Conservation (phyloP, 2,888 invertebrate species). For the Tanytarsus gracilentus region DNA sequence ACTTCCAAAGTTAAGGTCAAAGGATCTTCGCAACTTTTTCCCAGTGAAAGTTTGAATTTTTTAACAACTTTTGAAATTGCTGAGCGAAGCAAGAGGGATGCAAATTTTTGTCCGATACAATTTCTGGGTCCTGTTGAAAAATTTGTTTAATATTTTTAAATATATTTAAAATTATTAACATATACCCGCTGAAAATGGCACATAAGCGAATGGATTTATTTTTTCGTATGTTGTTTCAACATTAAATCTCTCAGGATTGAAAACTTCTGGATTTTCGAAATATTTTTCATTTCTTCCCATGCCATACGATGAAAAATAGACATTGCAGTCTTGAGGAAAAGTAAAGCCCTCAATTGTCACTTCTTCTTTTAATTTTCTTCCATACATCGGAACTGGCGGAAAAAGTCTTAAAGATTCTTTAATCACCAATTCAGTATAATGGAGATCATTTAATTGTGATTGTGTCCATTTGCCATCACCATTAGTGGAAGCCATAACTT, state of each 20-base stretch:
- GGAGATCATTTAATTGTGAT: constrained; percentile 6
- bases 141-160: too few relatives aligned
- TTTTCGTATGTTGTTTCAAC: constrained; percentile 28
- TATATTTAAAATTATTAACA: too few relatives aligned
- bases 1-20: too few relatives aligned
- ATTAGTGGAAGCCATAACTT: constrained; percentile 34
- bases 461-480: background rate
- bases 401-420: constrained; percentile 28
- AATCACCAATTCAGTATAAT: constrained; percentile 28
- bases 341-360: constrained; percentile 33
- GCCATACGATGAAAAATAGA: constrained; percentile 37
- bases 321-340: constrained; percentile 37
- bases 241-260: constrained; percentile 38
- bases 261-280: constrained; percentile 36
- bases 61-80: background rate
- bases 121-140: constrained; percentile 14
- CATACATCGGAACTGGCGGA: constrained; percentile 25
- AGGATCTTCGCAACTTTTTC: too few relatives aligned
- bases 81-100: background rate
- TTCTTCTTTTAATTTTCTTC: constrained; percentile 21
- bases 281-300: too few relatives aligned
- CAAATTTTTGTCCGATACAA: constrained; percentile 26
- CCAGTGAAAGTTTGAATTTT: background rate
- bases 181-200: constrained; percentile 41
- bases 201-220: constrained; percentile 34